Evolutionary conservation across 1,140 invertebrate genomes (phyloP).

Genomic region (Ostrea edulis): DNA sequence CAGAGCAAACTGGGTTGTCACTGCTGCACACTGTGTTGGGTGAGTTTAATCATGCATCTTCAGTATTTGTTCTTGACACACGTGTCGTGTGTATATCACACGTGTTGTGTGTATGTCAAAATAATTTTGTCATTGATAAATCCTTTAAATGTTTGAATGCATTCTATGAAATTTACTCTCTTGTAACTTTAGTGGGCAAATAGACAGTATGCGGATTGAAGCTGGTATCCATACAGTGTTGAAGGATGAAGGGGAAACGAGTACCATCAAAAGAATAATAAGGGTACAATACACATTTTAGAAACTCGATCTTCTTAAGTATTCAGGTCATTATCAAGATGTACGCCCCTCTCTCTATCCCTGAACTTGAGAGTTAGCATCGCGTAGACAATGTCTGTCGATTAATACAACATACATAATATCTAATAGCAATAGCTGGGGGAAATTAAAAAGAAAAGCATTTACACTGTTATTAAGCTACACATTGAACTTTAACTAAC

Average conservation of each 20-base stretch:
- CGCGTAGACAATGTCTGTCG: background rate
- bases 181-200: background rate
- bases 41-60: conserved; percentile 9
- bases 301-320: too few relatives aligned
- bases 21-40: conserved; percentile 59
- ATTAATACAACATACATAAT: background rate
- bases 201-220: background rate
- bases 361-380: too few relatives aligned
- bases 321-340: too few relatives aligned
- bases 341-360: too few relatives aligned
- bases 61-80: too few relatives aligned
- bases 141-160: too few relatives aligned
- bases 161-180: too few relatives aligned
- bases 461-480: background rate
- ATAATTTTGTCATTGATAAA: too few relatives aligned
- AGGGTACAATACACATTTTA: background rate
- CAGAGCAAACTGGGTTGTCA: conserved; percentile 48
- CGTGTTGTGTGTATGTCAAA: too few relatives aligned
- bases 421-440: background rate
- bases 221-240: background rate
- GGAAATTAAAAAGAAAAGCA: too few relatives aligned
- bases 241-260: background rate
- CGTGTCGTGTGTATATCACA: too few relatives aligned
- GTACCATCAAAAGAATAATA: background rate
- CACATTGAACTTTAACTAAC: too few relatives aligned